Base-by-base conservation (phyloP, 2,113 vertebrate genomes). In the Scolopax mira region DNA sequence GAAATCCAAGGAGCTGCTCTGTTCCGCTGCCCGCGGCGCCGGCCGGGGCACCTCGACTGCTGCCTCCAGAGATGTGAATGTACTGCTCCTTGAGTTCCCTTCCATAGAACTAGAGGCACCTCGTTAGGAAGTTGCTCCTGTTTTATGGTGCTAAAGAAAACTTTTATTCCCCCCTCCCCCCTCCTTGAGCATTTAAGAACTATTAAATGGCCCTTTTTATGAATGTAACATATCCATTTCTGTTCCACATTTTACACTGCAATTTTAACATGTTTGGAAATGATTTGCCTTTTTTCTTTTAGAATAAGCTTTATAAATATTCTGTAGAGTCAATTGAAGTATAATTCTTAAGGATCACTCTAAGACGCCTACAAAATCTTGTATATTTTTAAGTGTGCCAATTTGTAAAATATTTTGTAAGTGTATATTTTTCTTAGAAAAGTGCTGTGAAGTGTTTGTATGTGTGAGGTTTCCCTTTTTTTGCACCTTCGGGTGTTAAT, bases 331-430 rank as follows among this genome's bases (percentile, higher is more conserved):
- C 99, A 98, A 99, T 98, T 98, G 98, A 99, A 98, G 98, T 99
- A 98, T 99, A 99, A 99, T 99, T 99, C 99, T 99, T 99, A 99
- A 99, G 98, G 98, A 99, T 99, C 99, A 99, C 98, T 99, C 99
- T 98, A 98, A 98, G 98, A 99, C 99, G 98, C 99, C 98, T 98
- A 99, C 99, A 99, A 99, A 99, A 99, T 99, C 99, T 99, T 99
- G 99, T 99, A 99, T 99, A 99, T 99, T 99, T 99, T 99, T 99
- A 98, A 99, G 99, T 99, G 99, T 99, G 99, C 99, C 99, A 99
- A 99, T 99, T 99, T 99, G 99, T 99, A 99, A 99, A 98, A 99
- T 99, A 99, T 99, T 99, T 99, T 99, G 99, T 99, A 99, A 99
- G 99, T 99, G 99, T 99, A 99, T 99, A 99, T 99, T 99, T 99